Conservation (phyloP, 2,888 invertebrate species). For the Zhengitettix transpicula region DNA sequence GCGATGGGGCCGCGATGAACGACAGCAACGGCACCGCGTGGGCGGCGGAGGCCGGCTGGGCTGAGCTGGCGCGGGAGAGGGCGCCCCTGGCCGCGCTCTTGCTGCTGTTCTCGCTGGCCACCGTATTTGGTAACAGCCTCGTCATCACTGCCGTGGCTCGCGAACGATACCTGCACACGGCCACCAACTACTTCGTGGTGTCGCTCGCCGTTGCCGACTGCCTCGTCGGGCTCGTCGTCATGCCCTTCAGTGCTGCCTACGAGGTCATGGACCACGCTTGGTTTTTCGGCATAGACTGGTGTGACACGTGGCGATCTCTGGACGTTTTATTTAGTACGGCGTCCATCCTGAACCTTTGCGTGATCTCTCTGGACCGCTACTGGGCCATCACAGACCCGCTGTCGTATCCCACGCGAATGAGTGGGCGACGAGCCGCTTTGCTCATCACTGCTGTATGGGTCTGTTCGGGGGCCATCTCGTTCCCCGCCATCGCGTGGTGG, state of each 20-base stretch:
- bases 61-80: constrained; percentile 46
- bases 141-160: constrained; percentile 87
- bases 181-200: constrained; percentile 94
- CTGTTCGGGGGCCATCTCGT: constrained; percentile 90
- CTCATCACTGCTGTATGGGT: constrained; percentile 92
- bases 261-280: constrained; percentile 80
- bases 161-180: constrained; percentile 87
- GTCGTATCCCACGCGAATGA: constrained; percentile 91
- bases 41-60: constrained; percentile 19
- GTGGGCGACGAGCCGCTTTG: constrained; percentile 64
- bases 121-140: constrained; percentile 86
- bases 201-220: constrained; percentile 94
- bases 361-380: constrained; percentile 90
- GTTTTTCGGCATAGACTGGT: constrained; percentile 92
- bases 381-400: constrained; percentile 99
- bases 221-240: constrained; percentile 88
- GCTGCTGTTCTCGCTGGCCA: constrained; percentile 74
- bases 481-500: constrained; percentile 96
- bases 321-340: constrained; percentile 96
- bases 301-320: constrained; percentile 92
- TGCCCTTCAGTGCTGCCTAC: constrained; percentile 90
- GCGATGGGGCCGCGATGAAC: neutral
- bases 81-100: constrained; percentile 65
- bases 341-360: constrained; percentile 91
- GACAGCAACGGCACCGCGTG: neutral